Evolutionary conservation across 2,797 vertebrate genomes (phyloP).

Genomic region (Sciurus carolinensis): DNA sequence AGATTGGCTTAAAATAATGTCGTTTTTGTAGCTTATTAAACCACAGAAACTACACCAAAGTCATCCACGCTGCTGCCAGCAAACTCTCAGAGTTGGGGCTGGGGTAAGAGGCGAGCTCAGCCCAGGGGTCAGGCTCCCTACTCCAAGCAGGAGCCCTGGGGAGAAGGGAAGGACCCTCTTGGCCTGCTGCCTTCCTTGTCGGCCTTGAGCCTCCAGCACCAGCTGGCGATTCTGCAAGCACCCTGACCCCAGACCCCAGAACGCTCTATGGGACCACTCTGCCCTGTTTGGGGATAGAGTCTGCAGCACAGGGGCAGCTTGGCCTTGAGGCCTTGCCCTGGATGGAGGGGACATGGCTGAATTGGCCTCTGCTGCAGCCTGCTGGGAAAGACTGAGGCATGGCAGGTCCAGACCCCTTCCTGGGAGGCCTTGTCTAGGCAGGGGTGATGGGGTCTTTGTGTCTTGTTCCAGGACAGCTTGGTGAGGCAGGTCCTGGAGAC

Average conservation of each 20-base stretch:
- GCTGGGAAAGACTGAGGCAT: slow-evolving; percentile 87
- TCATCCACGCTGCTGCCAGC: slow-evolving; percentile 80
- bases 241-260: not conserved
- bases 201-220: too few relatives aligned
- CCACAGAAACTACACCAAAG: slow-evolving; percentile 82
- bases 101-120: slow-evolving; percentile 61
- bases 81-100: slow-evolving; percentile 78
- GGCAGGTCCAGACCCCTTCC: slow-evolving; percentile 88
- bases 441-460: not conserved
- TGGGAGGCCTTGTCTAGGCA: not conserved
- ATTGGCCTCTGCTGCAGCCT: not conserved
- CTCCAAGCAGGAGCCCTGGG: not conserved
- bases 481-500: not conserved
- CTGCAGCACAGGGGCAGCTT: not conserved
- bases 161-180: not conserved
- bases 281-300: too few relatives aligned
- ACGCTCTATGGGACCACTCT: not conserved
- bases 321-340: not conserved
- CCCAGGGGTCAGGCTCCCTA: slow-evolving; percentile 47
- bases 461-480: not conserved
- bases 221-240: not conserved
- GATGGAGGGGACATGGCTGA: not conserved
- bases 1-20: slow-evolving; percentile 85
- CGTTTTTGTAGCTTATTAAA: slow-evolving; percentile 85
- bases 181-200: not conserved